Percentiles rank a stretch among this genome's conserved stretches.
Evolutionary conservation across 2,888 invertebrate species (phyloP).

Genomic region (Hipparchia semele): DNA sequence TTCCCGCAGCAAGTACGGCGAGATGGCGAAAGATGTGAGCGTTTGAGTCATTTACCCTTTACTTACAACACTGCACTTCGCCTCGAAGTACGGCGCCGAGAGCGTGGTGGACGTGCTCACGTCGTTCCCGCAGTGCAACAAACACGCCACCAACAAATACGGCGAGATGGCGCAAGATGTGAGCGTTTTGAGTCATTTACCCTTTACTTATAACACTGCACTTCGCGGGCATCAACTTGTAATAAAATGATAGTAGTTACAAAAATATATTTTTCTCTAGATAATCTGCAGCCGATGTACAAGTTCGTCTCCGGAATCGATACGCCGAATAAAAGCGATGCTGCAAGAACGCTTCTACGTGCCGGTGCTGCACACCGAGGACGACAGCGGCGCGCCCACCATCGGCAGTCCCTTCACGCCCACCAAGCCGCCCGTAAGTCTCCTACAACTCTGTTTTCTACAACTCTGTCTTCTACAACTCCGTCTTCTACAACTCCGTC

Average conservation of each 20-base stretch:
- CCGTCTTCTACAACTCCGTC: too few species aligned
- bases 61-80: slow-evolving; percentile 96
- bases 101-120: slow-evolving; percentile 91
- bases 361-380: slow-evolving; percentile 91
- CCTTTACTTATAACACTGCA: slow-evolving; percentile 88
- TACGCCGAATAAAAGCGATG: slow-evolving; percentile 82
- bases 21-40: slow-evolving; percentile 90
- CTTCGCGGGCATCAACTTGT: slow-evolving; percentile 84
- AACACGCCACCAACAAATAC: slow-evolving; percentile 87
- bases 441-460: too few species aligned
- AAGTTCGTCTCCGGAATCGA: slow-evolving; percentile 66
- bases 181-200: slow-evolving; percentile 52
- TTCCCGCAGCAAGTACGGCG: slow-evolving; percentile 88
- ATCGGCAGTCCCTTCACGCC: slow-evolving; percentile 92
- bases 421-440: slow-evolving; percentile 84
- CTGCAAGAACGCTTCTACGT: slow-evolving; percentile 92
- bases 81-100: slow-evolving; percentile 93
- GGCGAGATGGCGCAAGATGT: slow-evolving; percentile 90
- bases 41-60: background rate
- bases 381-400: slow-evolving; percentile 88
- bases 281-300: slow-evolving; percentile 88
- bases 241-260: too few species aligned
- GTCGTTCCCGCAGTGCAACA: slow-evolving; percentile 92
- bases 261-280: slow-evolving; percentile 62
- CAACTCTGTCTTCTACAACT: too few species aligned